A percentile compares a stretch with the other conserved stretches of the same genome.
Evolutionary conservation across 2,888 invertebrate genomes (phyloP).

Genomic region (Subacronicta megacephala): DNA sequence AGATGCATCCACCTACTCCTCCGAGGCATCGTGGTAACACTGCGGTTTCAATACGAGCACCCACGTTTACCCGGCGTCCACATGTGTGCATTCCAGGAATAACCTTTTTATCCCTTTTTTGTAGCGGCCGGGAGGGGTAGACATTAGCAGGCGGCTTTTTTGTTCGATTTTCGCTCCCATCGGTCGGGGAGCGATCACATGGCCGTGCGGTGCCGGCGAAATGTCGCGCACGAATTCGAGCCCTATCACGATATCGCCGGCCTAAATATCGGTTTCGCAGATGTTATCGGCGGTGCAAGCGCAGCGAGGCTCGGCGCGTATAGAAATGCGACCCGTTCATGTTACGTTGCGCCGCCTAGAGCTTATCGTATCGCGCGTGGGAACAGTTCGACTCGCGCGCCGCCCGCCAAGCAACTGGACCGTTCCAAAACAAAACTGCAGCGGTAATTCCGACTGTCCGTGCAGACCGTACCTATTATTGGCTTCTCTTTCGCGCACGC

Average conservation of each 20-base stretch:
- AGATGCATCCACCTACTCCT: slow-evolving; percentile 87
- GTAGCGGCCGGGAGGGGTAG: slow-evolving; percentile 79
- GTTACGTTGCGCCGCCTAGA: slow-evolving; percentile 63
- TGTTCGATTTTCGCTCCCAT: slow-evolving; percentile 78
- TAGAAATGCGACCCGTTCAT: slow-evolving; percentile 80
- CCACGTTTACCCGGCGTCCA: slow-evolving; percentile 81
- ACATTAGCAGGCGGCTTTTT: slow-evolving; percentile 83
- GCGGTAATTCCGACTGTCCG: slow-evolving; percentile 83
- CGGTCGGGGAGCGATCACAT: slow-evolving; percentile 81
- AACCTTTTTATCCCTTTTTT: slow-evolving; percentile 85
- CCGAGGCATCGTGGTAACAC: slow-evolving; percentile 82
- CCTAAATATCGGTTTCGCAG: slow-evolving; percentile 85
- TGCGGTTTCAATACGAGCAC: slow-evolving; percentile 75
- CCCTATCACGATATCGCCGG: slow-evolving; percentile 80
- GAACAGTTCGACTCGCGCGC: slow-evolving; percentile 76
- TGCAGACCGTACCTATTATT: slow-evolving; percentile 59
- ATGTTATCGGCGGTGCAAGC: slow-evolving; percentile 79
- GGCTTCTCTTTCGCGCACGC: slow-evolving; percentile 62
- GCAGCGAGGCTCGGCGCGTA: slow-evolving; percentile 77
- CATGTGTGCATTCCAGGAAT: slow-evolving; percentile 88
- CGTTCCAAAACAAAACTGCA: slow-evolving; percentile 82
- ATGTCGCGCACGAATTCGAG: slow-evolving; percentile 76
- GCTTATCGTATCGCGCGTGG: slow-evolving; percentile 59
- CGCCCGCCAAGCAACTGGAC: slow-evolving; percentile 79
- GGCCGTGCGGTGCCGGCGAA: slow-evolving; percentile 70